Conservation (phyloP, 2,888 invertebrate species). For the Chrysolina haemoptera region DNA sequence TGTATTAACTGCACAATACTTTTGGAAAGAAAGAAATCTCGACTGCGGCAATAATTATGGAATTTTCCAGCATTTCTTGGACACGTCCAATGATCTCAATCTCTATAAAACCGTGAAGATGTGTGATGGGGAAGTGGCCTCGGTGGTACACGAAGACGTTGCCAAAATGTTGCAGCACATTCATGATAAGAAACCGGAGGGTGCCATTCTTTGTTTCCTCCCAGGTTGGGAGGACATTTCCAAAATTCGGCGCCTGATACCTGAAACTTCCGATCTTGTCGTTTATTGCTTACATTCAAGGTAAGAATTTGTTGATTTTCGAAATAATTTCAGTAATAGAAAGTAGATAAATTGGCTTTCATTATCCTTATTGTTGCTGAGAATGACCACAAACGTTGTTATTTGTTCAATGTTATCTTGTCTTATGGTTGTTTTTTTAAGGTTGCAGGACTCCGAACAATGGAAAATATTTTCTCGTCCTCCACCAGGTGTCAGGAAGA, state of each 20-base stretch:
- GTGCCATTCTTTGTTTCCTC: constrained; percentile 82
- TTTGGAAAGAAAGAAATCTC: not conserved
- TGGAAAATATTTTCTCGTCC: constrained; percentile 73
- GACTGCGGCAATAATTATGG: not conserved
- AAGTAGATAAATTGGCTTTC: too few species aligned
- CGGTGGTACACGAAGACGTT: constrained; percentile 72
- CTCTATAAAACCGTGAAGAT: constrained; percentile 66
- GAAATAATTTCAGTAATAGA: too few species aligned
- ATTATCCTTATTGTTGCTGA: too few species aligned
- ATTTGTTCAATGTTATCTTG: too few species aligned
- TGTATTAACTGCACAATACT: too few species aligned
- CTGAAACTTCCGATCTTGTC: constrained; percentile 48
- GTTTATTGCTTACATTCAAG: constrained; percentile 58
- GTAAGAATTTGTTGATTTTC: constrained; percentile 22
- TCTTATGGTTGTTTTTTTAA: constrained; percentile 46
- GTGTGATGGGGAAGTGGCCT: constrained; percentile 66
- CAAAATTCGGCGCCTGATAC: constrained; percentile 68
- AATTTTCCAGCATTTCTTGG: constrained; percentile 69
- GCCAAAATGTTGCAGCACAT: constrained; percentile 72
- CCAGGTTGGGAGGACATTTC: constrained; percentile 84
- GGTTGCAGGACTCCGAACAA: constrained; percentile 75
- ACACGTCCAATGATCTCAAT: constrained; percentile 66
- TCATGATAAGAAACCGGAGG: constrained; percentile 73
- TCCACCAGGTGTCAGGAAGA: constrained; percentile 74
- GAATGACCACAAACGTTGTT: too few species aligned